phyloP scores from a whole-genome alignment of 2,888 invertebrate genomes.

The Oxystoma pomonae region DNA sequence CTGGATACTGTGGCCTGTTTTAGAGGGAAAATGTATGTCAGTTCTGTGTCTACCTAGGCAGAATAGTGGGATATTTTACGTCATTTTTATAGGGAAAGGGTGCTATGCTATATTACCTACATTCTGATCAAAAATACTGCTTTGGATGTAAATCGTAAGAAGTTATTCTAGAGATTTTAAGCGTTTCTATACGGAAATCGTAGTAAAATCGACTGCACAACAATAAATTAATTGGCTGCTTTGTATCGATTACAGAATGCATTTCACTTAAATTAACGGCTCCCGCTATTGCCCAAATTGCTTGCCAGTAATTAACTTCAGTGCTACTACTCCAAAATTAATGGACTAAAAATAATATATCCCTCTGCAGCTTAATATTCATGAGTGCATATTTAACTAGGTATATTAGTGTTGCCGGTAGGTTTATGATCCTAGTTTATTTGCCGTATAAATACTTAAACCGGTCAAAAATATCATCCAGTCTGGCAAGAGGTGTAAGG shows the following conservation, averaged over 20 bases:
- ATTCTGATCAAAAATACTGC: too few relatives aligned
- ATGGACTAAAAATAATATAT: not conserved
- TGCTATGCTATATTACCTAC: too few relatives aligned
- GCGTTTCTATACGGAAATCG: too few relatives aligned
- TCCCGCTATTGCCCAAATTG: not conserved
- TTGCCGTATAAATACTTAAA: not conserved
- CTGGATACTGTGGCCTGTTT: too few relatives aligned
- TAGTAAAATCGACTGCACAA: too few relatives aligned
- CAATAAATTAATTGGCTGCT: not conserved
- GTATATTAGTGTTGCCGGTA: not conserved
- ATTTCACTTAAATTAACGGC: not conserved
- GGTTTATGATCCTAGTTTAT: not conserved
- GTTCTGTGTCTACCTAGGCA: too few relatives aligned
- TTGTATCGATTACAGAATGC: not conserved
- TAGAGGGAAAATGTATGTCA: too few relatives aligned
- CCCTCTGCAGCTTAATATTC: not conserved
- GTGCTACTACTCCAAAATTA: not conserved
- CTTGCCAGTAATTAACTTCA: not conserved
- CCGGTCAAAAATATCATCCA: not conserved
- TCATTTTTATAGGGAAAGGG: too few relatives aligned
- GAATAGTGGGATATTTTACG: too few relatives aligned
- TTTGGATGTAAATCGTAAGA: too few relatives aligned
- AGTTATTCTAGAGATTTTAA: too few relatives aligned
- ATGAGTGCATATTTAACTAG: not conserved
- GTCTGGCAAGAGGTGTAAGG: too few relatives aligned